phyloP scores from a whole-genome alignment of 2,888 invertebrate species.

The Cheilosia variabilis region DNA sequence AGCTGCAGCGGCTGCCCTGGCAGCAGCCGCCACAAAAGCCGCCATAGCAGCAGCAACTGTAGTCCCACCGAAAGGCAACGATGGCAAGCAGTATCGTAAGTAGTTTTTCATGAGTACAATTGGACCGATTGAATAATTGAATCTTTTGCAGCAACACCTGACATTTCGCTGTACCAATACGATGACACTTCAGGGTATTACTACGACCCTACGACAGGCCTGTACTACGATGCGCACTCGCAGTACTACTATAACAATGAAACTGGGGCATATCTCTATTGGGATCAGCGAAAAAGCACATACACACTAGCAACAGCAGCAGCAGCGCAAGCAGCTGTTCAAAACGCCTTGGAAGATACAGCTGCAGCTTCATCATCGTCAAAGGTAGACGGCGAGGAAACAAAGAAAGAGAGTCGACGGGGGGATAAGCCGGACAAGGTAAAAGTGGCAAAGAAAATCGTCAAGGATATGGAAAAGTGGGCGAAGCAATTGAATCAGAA shows the following conservation, averaged over 20 bases:
- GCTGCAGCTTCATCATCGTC: slow-evolving; percentile 64
- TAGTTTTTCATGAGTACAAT: slow-evolving; percentile 10
- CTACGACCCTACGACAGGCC: slow-evolving; percentile 95
- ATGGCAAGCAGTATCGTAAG: slow-evolving; percentile 83
- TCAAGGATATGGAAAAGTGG: slow-evolving; percentile 95
- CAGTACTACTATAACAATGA: slow-evolving; percentile 98
- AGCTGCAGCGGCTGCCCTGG: slow-evolving; percentile 80
- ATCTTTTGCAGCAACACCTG: slow-evolving; percentile 87
- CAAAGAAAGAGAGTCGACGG: slow-evolving; percentile 85
- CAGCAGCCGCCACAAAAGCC: slow-evolving; percentile 82
- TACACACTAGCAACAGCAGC: slow-evolving; percentile 84
- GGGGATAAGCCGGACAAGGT: slow-evolving; percentile 95
- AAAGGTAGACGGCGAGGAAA: slow-evolving; percentile 76
- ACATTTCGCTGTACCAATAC: slow-evolving; percentile 95
- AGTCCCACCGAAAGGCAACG: slow-evolving; percentile 81
- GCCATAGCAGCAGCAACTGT: slow-evolving; percentile 78
- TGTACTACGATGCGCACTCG: slow-evolving; percentile 98
- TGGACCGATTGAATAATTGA: background rate
- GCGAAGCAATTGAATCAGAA: slow-evolving; percentile 98
- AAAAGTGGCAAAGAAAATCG: slow-evolving; percentile 98
- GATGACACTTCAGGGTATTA: slow-evolving; percentile 98
- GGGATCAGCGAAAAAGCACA: slow-evolving; percentile 91
- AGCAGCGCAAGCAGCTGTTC: slow-evolving; percentile 80
- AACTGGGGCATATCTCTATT: slow-evolving; percentile 96
- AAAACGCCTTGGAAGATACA: slow-evolving; percentile 78